Evolutionary conservation across 2,113 vertebrate species (phyloP).

Genomic region (Solea solea): DNA sequence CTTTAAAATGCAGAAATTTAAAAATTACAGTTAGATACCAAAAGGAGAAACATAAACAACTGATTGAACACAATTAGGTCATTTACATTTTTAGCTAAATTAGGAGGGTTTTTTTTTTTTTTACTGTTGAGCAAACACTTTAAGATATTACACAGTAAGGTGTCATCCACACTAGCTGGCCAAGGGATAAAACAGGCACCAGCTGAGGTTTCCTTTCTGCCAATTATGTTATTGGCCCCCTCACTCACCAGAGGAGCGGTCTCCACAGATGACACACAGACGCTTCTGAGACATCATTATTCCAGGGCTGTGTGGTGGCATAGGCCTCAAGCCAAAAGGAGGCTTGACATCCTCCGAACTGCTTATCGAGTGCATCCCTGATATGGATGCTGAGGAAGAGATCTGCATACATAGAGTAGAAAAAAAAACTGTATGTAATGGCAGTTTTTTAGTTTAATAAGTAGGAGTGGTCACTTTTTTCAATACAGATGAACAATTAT

Average conservation of each 20-base stretch:
- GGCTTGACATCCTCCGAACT: conserved; percentile 92
- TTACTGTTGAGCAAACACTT: neutral
- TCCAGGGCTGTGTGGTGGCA: conserved; percentile 85
- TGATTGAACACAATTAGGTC: too few species aligned
- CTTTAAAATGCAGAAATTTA: conserved; percentile 68
- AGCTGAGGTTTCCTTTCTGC: conserved; percentile 16
- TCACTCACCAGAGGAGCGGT: conserved; percentile 89
- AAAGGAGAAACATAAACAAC: neutral
- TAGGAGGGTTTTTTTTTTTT: neutral
- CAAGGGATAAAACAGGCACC: neutral
- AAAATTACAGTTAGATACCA: neutral
- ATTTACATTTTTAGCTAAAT: neutral
- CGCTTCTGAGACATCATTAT: conserved; percentile 87
- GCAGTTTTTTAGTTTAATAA: neutral
- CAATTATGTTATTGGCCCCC: conserved; percentile 6
- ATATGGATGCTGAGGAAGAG: conserved; percentile 87
- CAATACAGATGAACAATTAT: neutral
- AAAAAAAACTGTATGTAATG: neutral
- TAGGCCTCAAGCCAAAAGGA: conserved; percentile 86
- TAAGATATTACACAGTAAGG: neutral
- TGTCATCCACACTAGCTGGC: conserved; percentile 3
- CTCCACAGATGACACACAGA: conserved; percentile 91
- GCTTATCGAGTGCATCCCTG: conserved; percentile 88
- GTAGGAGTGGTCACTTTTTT: neutral
- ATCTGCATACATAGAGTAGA: conserved; percentile 74